Percentiles rank a stretch among this genome's conserved stretches.
phyloP scores from a whole-genome alignment of 30 jellyfish, hydroid and myxozoan species.

The Catostylus mosaicus region DNA sequence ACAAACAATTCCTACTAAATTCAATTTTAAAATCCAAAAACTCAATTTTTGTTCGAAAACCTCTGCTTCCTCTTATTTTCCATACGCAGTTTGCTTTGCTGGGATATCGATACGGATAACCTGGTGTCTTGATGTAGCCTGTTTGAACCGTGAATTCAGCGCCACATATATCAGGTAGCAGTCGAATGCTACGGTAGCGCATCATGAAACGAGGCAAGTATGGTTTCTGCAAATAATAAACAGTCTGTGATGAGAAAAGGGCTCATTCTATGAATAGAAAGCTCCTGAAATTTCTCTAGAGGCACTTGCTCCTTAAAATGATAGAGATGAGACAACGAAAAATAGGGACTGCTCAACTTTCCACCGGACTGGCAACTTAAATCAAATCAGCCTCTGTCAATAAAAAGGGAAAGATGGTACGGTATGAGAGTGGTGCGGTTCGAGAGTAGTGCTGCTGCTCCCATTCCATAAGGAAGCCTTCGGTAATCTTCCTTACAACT shows the following conservation, averaged over 20 bases:
- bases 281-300: background rate
- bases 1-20: slow-evolving; percentile 64
- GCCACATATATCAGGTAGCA: slow-evolving; percentile 47
- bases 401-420: no score
- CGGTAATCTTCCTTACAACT: no score
- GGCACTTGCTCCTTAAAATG: no score
- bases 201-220: slow-evolving; percentile 61
- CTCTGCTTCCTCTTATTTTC: slow-evolving; percentile 58
- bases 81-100: slow-evolving; percentile 73
- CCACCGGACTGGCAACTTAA: no score
- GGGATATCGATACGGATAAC: slow-evolving; percentile 88
- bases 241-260: background rate
- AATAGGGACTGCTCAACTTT: no score
- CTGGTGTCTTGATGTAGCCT: slow-evolving; percentile 81
- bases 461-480: no score
- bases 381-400: no score
- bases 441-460: no score
- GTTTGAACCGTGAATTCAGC: slow-evolving; percentile 11
- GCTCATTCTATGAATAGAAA: background rate
- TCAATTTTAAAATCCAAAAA: slow-evolving; percentile 77
- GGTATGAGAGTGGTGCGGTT: no score
- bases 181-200: slow-evolving; percentile 76
- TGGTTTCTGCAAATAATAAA: slow-evolving; percentile 55
- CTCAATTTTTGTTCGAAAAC: slow-evolving; percentile 25
- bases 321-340: no score